Evolutionary conservation across 2,113 vertebrate genomes (phyloP), one percentile per base, ranked within the genome.

Genomic region (Pollimyrus isidori): DNA sequence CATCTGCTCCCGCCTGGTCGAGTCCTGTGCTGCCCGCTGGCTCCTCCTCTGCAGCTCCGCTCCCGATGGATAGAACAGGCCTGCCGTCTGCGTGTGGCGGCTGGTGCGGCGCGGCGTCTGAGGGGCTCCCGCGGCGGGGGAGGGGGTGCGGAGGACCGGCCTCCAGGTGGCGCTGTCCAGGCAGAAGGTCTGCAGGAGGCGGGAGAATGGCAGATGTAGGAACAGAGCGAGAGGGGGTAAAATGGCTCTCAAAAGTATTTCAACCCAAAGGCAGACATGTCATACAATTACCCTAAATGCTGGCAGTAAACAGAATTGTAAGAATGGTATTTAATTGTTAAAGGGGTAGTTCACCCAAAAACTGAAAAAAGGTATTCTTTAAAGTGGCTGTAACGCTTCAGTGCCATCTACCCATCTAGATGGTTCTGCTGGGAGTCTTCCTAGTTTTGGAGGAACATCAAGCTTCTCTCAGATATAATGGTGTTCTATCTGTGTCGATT

Each of bases 41-140:
- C 94, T 92, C 90, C 94, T 96, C 90, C 91, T 97, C 62, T 96
- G 95, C 82, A 99, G 90, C 10, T 94, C 91, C 85, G 94, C 95
- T 93, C 95, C 92, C 73, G 97, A 98, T 87, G 97, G 98, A 92
- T 97, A 98, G 94, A 97, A 98, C 52, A 99, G 95, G 82, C 98
- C 97, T 4, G 93, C 76, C 0, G 98, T 99, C 94, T 99, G 98
- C 0, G 98, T 99, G 92, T 93, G 92, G 65, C 87, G 92, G 15
- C 98, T 94, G 86, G 92, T 93, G 87, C 30, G 13, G 11, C 13
- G 39, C 3, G 39, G n/a, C 19, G 95, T 90, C 39, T 90, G 90
- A 53, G 90, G 48, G 52, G 7, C 53, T 90, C 89, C 91, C 10
- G 15, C 30, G n/a, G 42, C 90, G 21, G 53, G 88, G 88, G 89